A percentile compares a stretch with the other conserved stretches of the same genome.
phyloP scores from a whole-genome alignment of 2,797 vertebrate species.

The Argyrosomus regius region DNA sequence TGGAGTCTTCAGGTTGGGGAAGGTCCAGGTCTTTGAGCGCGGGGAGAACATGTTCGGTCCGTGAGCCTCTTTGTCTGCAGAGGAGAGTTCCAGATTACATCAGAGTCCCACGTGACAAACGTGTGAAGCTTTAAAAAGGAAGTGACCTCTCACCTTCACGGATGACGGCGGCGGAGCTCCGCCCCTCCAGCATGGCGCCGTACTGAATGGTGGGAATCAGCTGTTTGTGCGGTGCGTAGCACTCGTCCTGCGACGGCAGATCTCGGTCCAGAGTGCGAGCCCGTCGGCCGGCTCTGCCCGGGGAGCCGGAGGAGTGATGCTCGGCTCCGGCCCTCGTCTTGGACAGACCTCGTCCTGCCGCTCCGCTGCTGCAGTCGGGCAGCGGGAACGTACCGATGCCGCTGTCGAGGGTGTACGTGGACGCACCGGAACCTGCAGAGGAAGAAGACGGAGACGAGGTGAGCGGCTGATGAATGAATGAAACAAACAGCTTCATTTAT shows the following conservation, averaged over 20 bases:
- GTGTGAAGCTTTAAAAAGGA: background rate
- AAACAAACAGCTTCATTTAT: background rate
- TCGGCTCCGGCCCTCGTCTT: conserved; percentile 88
- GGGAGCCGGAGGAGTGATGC: conserved; percentile 82
- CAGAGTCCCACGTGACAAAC: background rate
- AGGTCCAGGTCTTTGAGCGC: conserved; percentile 94
- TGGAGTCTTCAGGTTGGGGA: conserved; percentile 92
- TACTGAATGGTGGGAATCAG: conserved; percentile 84
- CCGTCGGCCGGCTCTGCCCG: conserved; percentile 87
- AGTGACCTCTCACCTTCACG: conserved; percentile 83
- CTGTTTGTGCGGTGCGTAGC: conserved; percentile 81
- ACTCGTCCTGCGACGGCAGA: conserved; percentile 89
- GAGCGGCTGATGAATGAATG: background rate
- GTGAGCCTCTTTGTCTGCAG: conserved; percentile 80
- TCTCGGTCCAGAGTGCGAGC: conserved; percentile 95
- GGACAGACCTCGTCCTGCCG: conserved; percentile 89
- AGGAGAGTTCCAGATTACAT: background rate
- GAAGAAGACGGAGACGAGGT: background rate
- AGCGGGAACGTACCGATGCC: conserved; percentile 97
- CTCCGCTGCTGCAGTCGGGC: conserved; percentile 91
- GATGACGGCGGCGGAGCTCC: conserved; percentile 73
- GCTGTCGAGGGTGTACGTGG: conserved; percentile 96
- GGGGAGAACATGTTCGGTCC: conserved; percentile 83
- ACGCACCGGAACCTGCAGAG: conserved; percentile 90
- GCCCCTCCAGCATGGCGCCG: conserved; percentile 81